Evolutionary conservation across 2,888 invertebrate genomes (phyloP), one percentile per base, ranked within the genome.

Genomic region (Trichogramma dendrolimi): DNA sequence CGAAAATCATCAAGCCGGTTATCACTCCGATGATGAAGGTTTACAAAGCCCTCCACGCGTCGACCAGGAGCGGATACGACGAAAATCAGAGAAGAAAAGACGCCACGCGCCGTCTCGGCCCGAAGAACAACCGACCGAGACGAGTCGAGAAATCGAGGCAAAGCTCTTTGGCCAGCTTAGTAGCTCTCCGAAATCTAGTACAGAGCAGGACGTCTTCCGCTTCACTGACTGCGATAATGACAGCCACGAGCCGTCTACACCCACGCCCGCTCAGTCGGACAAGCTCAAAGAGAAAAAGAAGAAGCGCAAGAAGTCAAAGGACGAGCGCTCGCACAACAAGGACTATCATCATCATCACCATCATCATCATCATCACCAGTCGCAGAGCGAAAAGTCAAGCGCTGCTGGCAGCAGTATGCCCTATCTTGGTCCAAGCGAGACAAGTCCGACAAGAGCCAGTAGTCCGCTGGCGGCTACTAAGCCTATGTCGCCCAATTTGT

Each of bases 221-320:
- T 87, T 85, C 70, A 83, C 84, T 5, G 84, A 87, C 67, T 27
- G 27, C 10, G 84, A 82, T 53, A 85, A 84, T 71, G 84, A 85
- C 71, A 83, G 82, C 49, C 72, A 82, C 56, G 85, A 85, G 67
- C 78, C 81, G 1, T 74, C 80, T 38, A 74, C 79, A 6, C 78
- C 71, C 55, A 78, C 74, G 8, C 72, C 77, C 6, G 75, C 75
- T 1, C 75, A 77, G 0, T 71, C 73, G 1, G 83, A 81, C 69
- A 74, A 89, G 67, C 81, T 82, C 57, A 89, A 88, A 73, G 91
- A 91, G 70, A 91, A 89, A 79, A 91, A 90, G 79, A 92, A 92
- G 80, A 92, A 92, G 77, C 87, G 91, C 71, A 92, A 92, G 77
- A 90, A 88, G 73, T 90, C 86, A 58, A 90, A 88, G 75, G 92